phyloP scores from a whole-genome alignment of 2,113 vertebrate species.

The Spea multiplicata region DNA sequence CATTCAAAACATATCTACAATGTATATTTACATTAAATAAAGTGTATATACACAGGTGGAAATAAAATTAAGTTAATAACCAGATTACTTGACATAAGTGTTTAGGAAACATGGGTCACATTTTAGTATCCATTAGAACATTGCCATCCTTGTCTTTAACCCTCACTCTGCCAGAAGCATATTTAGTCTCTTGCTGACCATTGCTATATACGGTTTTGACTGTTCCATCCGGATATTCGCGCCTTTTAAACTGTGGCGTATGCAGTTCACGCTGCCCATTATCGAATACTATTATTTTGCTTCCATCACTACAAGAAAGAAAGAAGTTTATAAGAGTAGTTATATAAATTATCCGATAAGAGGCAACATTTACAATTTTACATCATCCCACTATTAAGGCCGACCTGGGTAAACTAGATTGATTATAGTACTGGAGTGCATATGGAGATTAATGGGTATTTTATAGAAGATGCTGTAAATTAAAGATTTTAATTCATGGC shows the following conservation, averaged over 20 bases:
- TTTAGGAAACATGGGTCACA: background rate
- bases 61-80: slow-evolving; percentile 19
- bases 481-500: too few relatives aligned
- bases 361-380: background rate
- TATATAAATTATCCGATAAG: too few relatives aligned
- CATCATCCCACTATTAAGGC: background rate
- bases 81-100: background rate
- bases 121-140: slow-evolving; percentile 75
- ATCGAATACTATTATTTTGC: slow-evolving; percentile 88
- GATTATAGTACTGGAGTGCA: background rate
- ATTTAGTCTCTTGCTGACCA: slow-evolving; percentile 90
- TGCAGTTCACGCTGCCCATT: slow-evolving; percentile 92
- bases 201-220: slow-evolving; percentile 87
- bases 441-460: too few relatives aligned
- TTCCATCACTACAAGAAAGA: slow-evolving; percentile 76
- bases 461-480: too few relatives aligned
- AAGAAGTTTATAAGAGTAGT: background rate
- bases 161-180: slow-evolving; percentile 80
- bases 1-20: slow-evolving; percentile 24
- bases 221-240: slow-evolving; percentile 92
- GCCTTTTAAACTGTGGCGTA: slow-evolving; percentile 82
- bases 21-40: slow-evolving; percentile 29
- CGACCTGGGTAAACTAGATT: background rate
- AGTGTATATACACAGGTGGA: slow-evolving; percentile 10
- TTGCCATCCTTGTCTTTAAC: slow-evolving; percentile 89